These are phyloP conservation scores for Alaudala cheleensis DNA, from an alignment of 2,113 vertebrate species.

Conservation along the genomic window DNA sequence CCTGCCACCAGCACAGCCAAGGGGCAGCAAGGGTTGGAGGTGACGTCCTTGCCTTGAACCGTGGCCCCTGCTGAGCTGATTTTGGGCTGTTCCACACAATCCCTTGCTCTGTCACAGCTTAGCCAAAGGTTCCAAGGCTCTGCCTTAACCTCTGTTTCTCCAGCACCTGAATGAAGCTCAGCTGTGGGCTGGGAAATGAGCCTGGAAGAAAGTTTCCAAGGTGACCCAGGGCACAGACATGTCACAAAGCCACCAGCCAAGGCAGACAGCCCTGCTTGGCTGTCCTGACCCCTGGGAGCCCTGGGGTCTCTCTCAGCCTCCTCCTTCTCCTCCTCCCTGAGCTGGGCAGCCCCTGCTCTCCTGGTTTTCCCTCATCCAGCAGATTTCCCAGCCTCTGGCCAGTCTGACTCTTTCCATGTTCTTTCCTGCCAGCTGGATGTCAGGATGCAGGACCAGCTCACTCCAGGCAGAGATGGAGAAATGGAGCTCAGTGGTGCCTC, in stretches of 20 bases:
- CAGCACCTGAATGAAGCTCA: background rate
- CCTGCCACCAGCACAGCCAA: background rate
- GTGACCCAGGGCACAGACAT: background rate
- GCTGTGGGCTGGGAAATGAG: background rate
- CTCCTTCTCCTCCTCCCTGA: background rate
- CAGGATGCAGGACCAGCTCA: fast-evolving
- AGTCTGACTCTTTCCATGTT: background rate
- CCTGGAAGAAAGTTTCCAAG: background rate
- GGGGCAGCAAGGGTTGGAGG: background rate
- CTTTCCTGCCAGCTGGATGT: background rate
- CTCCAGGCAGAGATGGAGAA: background rate
- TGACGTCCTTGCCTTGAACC: fast-evolving
- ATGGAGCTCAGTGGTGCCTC: background rate
- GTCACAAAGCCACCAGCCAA: too few relatives aligned
- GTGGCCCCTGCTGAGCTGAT: background rate
- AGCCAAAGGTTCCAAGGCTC: background rate
- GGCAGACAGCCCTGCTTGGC: background rate
- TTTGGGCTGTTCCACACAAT: background rate
- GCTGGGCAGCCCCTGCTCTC: background rate
- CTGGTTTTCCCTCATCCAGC: background rate
- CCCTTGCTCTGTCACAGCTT: background rate
- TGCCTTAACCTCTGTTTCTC: background rate
- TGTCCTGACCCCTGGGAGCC: background rate
- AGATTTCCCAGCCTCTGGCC: background rate
- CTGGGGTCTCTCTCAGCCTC: background rate